Evolutionary conservation across 2,113 vertebrate species (phyloP).

Genomic region (Ploceus nigricollis): DNA sequence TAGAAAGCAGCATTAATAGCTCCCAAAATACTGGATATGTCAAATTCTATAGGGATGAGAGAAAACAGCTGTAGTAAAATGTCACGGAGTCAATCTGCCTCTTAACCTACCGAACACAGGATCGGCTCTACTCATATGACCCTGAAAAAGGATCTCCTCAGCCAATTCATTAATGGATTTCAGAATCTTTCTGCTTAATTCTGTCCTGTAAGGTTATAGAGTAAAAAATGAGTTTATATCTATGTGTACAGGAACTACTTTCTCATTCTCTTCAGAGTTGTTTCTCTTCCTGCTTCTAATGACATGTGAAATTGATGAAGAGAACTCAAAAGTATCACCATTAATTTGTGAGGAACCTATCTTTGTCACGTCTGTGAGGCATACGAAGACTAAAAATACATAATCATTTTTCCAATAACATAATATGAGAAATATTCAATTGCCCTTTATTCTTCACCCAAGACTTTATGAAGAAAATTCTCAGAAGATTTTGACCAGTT

Average conservation of each 20-base stretch:
- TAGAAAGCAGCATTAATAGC: not conserved
- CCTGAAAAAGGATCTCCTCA: not conserved
- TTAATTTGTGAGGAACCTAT: not conserved
- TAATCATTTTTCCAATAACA: not conserved
- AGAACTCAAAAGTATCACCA: not conserved
- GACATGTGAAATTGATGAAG: not conserved
- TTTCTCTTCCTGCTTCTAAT: not conserved
- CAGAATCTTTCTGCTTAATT: not conserved
- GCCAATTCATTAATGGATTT: not conserved
- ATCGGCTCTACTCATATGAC: not conserved
- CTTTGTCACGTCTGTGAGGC: not conserved
- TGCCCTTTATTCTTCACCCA: not conserved
- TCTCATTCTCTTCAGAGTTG: not conserved
- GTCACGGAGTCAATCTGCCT: not conserved
- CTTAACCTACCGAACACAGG: not conserved
- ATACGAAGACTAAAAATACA: not conserved
- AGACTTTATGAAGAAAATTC: not conserved
- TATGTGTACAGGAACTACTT: not conserved
- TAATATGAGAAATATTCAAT: not conserved
- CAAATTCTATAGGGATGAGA: not conserved
- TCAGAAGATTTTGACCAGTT: not conserved
- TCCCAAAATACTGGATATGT: not conserved
- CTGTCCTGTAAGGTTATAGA: not conserved
- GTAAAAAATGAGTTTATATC: not conserved
- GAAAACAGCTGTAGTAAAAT: not conserved